A percentile compares a stretch with the other conserved stretches of the same genome.
phyloP scores from a whole-genome alignment of 2,113 vertebrate species.

The Pycnonotus jocosus region DNA sequence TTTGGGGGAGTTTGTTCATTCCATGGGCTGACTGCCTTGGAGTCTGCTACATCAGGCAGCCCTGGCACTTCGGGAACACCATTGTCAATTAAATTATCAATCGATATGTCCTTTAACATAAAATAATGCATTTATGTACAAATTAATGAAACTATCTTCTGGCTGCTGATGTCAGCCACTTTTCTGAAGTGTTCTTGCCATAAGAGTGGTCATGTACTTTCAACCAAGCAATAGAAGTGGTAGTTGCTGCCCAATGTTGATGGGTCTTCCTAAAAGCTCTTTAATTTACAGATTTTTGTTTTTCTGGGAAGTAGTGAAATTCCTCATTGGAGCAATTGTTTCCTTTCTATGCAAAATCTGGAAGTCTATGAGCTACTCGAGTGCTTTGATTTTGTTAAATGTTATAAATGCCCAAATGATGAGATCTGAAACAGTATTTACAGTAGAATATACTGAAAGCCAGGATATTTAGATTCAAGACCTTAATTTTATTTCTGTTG shows the following conservation, averaged over 20 bases:
- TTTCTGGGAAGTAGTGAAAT: background rate
- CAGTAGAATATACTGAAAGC: background rate
- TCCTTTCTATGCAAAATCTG: background rate
- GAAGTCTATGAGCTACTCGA: background rate
- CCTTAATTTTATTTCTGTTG: background rate
- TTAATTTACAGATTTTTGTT: background rate
- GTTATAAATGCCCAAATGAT: background rate
- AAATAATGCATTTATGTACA: background rate
- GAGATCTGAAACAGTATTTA: background rate
- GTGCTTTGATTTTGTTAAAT: background rate
- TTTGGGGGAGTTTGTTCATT: background rate
- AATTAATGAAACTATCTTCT: background rate
- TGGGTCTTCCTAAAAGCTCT: background rate
- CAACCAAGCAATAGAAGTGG: background rate
- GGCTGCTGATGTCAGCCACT: background rate
- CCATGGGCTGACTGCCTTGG: background rate
- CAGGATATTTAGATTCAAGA: constrained; percentile 10
- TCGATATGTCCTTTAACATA: background rate
- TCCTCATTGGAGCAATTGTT: background rate
- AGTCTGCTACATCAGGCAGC: rapidly evolving
- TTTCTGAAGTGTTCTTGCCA: background rate
- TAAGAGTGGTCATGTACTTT: background rate
- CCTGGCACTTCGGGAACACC: background rate
- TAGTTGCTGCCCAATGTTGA: background rate
- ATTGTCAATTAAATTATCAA: background rate